Evolutionary conservation across 2,113 vertebrate species (phyloP), one percentile per base, ranked within the genome.

Genomic region (Channa argus): DNA sequence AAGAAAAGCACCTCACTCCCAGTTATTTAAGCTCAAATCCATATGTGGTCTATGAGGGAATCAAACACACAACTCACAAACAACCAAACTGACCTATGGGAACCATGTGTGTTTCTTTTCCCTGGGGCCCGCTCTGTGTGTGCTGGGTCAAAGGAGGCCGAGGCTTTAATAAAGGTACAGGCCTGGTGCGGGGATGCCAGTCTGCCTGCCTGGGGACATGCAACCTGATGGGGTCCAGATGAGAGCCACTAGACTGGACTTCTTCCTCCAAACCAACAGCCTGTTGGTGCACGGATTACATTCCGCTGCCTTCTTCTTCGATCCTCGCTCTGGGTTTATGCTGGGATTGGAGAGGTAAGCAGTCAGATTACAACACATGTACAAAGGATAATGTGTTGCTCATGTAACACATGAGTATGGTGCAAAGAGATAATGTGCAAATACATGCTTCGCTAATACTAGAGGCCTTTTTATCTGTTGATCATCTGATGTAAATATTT

Each of bases 401-500:
- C 66, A 63, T 9, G 64, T 24, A 56, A 24, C 24, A 24, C 24
- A 24, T 24, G 24, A 24, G 24, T 24, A 24, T 24, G 24, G 24
- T 24, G 3, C 39, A 36, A 62, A 51, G 6, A 38, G 66, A 77
- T 11, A 43, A 77, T 47, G 49, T 61, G 66, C 46, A 47, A 71
- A 82, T 62, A 15, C 24, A 10, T 38, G 56, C 49, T 60, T 0
- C 10, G 53, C 52, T 62, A 12, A 11, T 2, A 47, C 36, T 0
- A 36, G 46, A 69, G 62, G 75, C 56, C 52, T 68, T 2, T 34
- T 55, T 77, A 81, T 89, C 77, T 85, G 62, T 71, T 68, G 62
- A 88, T 92, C 88, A 91, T 86, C 82, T 85, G 66, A 88, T 60
- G 65, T 94, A 87, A 94, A 94, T 93, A 90, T 91, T 91, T 91